Evolutionary conservation across 2,797 vertebrate genomes (phyloP).

Genomic region (Emydoidea blandingii): DNA sequence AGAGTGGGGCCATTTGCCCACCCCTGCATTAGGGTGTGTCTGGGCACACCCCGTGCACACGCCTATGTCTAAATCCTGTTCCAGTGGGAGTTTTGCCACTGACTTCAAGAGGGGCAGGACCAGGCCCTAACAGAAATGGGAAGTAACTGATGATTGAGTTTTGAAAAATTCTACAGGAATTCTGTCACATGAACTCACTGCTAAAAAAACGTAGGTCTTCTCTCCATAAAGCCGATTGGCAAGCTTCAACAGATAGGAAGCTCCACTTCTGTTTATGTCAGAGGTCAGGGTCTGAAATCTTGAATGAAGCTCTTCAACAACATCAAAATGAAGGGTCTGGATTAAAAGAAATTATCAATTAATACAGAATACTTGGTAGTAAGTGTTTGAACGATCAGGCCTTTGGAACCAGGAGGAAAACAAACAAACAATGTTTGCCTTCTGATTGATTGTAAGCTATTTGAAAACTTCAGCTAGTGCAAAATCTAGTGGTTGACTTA

Average conservation of each 20-base stretch:
- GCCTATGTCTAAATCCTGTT: background rate
- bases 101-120: background rate
- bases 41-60: too few relatives aligned
- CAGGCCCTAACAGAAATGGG: background rate
- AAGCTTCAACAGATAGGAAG: slow-evolving; percentile 86
- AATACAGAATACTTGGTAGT: rapidly evolving
- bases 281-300: slow-evolving; percentile 84
- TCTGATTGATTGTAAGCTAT: background rate
- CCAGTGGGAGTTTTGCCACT: background rate
- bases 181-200: slow-evolving; percentile 66
- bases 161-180: background rate
- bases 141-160: background rate
- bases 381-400: background rate
- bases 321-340: slow-evolving; percentile 81
- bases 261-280: slow-evolving; percentile 85
- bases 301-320: slow-evolving; percentile 82
- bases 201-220: slow-evolving; percentile 85
- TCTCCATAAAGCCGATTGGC: slow-evolving; percentile 94
- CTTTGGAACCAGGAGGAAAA: background rate
- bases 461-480: background rate
- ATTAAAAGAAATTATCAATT: background rate
- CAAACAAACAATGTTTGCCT: background rate
- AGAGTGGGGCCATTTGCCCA: too few relatives aligned
- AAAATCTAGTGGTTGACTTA: background rate
- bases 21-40: too few relatives aligned